Base-by-base conservation (phyloP, 2,888 invertebrate species). In the Trypoxylon attenuatum region DNA sequence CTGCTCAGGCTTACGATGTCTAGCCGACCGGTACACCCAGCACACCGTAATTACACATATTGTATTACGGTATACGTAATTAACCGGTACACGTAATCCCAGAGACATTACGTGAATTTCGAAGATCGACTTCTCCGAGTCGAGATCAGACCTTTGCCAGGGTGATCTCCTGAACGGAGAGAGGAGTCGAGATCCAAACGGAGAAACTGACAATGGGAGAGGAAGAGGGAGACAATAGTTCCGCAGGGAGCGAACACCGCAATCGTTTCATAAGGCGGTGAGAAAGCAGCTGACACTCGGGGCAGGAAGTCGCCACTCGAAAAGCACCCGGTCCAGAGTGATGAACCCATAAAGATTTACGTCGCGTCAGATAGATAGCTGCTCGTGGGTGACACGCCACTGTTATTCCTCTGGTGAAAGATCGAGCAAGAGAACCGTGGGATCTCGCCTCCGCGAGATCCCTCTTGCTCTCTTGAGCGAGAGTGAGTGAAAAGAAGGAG, bases 231-330 rank as follows among this genome's bases (percentile, higher is more conserved):
- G n/a, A 33, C 33, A 13, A 13, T 33, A 33, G n/a, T 33, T 13
- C n/a, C 33, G 33, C 33, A 33, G n/a, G 33, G 33, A 13, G 55
- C 67, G 62, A 65, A 65, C 68, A 42, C 54, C 51, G 61, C 64
- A 72, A 73, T 73, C 71, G 47, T 57, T 55, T 33, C 27, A 42
- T 18, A 29, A 51, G 65, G 51, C 58, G 72, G 63, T 71, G 75
- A 72, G 72, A 69, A 69, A 61, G 63, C 72, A 66, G 63, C 66
- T 66, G 74, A 29, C 46, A 33, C 58, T 41, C 52, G 52, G 56
- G 72, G 18, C 71, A 76, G 75, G 73, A 75, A 75, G 68, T 63
- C 63, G 71, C 70, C 75, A 76, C 71, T 75, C 76, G 76, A 73
- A 73, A 69, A 71, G 59, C 46, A 51, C 58, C 33, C 67, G 63